A percentile compares a stretch with the other conserved stretches of the same genome.
Conservation (phyloP, 2,113 vertebrate species). For the Mirza zaza region DNA sequence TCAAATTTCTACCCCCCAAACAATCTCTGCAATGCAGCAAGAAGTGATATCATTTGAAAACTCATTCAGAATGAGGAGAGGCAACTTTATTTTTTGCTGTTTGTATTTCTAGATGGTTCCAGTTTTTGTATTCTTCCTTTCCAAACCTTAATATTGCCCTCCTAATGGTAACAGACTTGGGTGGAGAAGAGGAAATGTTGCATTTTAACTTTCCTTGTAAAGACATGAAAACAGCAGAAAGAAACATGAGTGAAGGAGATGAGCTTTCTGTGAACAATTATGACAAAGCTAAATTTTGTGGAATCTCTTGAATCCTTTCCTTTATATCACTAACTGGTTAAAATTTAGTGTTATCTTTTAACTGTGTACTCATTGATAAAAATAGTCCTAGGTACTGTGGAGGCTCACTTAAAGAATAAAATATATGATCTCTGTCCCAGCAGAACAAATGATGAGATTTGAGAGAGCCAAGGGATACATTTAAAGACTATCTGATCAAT, state of each 20-base stretch:
- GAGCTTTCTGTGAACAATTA: background rate
- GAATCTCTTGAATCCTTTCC: background rate
- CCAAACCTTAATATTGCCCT: background rate
- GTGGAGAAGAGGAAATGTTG: background rate
- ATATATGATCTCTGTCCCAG: background rate
- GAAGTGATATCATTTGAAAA: conserved; percentile 22
- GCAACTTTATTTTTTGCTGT: background rate
- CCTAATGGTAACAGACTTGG: background rate
- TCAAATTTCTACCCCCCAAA: background rate
- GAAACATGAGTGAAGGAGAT: background rate
- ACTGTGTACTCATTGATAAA: background rate
- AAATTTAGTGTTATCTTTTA: conserved; percentile 7
- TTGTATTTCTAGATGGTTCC: conserved; percentile 57
- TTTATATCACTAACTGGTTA: background rate
- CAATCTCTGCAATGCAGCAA: conserved; percentile 27
- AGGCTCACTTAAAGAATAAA: background rate
- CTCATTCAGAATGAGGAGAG: background rate
- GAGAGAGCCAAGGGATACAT: background rate
- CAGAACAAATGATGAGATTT: background rate
- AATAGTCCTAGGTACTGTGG: background rate
- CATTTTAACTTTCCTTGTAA: conserved; percentile 20
- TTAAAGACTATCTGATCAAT: background rate
- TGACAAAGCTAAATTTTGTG: background rate
- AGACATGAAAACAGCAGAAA: background rate
- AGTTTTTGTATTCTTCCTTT: conserved; percentile 39